These are phyloP conservation scores for Agrotis exclamationis DNA, from an alignment of 2,888 invertebrate species.

Conservation along the genomic window DNA sequence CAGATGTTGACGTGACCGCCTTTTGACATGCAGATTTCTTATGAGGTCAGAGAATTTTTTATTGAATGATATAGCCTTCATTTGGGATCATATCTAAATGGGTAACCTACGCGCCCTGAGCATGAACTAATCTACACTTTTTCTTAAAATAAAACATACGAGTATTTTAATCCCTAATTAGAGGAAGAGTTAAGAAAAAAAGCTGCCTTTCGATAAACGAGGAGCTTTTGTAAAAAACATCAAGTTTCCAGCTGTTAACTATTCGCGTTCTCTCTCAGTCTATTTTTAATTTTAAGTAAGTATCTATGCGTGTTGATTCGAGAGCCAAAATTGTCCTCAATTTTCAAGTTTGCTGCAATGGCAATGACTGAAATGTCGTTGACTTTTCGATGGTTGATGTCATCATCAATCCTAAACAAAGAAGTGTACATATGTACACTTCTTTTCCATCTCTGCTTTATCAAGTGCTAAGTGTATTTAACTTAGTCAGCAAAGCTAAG, in stretches of 20 bases:
- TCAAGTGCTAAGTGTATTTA: slow-evolving; percentile 39
- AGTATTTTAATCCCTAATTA: too few relatives aligned
- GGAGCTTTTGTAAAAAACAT: too few relatives aligned
- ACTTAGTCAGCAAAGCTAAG: slow-evolving; percentile 9
- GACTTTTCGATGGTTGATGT: slow-evolving; percentile 19
- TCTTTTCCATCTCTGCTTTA: slow-evolving; percentile 9
- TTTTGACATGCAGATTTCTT: slow-evolving; percentile 32
- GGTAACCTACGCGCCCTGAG: neutral
- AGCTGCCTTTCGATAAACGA: too few relatives aligned
- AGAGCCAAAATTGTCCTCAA: neutral
- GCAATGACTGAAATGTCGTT: slow-evolving; percentile 25
- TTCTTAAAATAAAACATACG: too few relatives aligned
- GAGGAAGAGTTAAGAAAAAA: too few relatives aligned
- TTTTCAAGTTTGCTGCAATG: neutral
- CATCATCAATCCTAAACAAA: slow-evolving; percentile 22
- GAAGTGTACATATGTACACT: too few relatives aligned
- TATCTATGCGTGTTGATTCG: too few relatives aligned
- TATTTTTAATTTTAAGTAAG: too few relatives aligned
- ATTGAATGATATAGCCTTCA: neutral
- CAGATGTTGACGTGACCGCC: slow-evolving; percentile 27
- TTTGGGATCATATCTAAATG: neutral
- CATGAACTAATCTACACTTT: too few relatives aligned
- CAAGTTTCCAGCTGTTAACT: too few relatives aligned
- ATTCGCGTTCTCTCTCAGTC: too few relatives aligned
- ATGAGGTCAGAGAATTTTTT: neutral